phyloP scores from a whole-genome alignment of 1,140 invertebrate genomes.

The Orius insidiosus region DNA sequence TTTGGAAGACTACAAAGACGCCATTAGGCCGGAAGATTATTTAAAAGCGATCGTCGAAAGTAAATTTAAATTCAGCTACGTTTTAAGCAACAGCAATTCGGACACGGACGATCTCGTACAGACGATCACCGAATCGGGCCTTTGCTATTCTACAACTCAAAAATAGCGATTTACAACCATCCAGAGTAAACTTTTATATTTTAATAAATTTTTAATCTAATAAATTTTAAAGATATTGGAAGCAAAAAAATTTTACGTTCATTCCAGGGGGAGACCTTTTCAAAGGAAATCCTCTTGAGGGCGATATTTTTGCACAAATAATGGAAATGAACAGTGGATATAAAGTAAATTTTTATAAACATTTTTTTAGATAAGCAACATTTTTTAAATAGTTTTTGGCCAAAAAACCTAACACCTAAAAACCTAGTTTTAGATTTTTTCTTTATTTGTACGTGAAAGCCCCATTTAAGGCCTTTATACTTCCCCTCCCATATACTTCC shows the following conservation, averaged over 20 bases:
- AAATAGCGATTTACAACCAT: conserved; percentile 40
- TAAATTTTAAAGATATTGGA: conserved; percentile 22
- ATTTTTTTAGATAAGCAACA: neutral
- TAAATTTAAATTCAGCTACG: conserved; percentile 13
- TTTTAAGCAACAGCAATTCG: conserved; percentile 18
- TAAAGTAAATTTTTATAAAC: conserved; percentile 27
- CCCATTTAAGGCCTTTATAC: neutral
- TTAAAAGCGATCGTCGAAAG: conserved; percentile 29
- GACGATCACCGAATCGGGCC: conserved; percentile 42
- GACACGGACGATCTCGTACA: conserved; percentile 7
- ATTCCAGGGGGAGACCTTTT: conserved; percentile 23
- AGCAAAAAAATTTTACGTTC: conserved; percentile 20
- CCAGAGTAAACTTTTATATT: conserved; percentile 30
- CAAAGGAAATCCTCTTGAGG: conserved; percentile 46
- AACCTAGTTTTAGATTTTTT: too few species aligned
- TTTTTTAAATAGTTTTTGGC: neutral
- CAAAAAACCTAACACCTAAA: too few species aligned
- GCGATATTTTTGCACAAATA: conserved; percentile 48
- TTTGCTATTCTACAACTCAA: conserved; percentile 48
- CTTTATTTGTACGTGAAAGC: neutral
- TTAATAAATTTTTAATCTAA: too few species aligned
- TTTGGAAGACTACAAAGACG: conserved; percentile 29
- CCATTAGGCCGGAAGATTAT: conserved; percentile 31
- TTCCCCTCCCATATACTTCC: neutral
- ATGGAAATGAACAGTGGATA: conserved; percentile 44